A percentile compares a stretch with the other conserved stretches of the same genome.
Evolutionary conservation across 1,140 invertebrate species (phyloP).

Genomic region (Dysdera silvatica): DNA sequence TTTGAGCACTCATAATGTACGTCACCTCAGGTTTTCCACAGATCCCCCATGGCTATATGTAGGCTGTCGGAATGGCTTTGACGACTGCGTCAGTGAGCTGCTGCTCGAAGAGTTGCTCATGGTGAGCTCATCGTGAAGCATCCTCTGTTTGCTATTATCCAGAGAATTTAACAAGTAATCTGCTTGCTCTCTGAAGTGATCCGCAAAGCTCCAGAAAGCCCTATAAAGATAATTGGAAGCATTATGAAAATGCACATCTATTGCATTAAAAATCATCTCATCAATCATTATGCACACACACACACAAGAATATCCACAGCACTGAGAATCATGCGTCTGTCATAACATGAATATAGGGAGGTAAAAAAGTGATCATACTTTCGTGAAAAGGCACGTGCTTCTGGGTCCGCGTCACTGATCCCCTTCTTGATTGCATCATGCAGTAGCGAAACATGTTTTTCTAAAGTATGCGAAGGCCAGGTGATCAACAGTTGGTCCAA

Average conservation of each 20-base stretch:
- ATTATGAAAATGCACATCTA: background rate
- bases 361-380: conserved; percentile 39
- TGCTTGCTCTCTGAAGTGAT: conserved; percentile 82
- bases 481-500: conserved; percentile 71
- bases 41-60: conserved; percentile 33
- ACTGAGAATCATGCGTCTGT: too few species aligned
- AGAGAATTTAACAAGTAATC: conserved; percentile 72
- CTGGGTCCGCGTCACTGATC: conserved; percentile 82
- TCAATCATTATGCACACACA: background rate
- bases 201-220: conserved; percentile 81
- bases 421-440: conserved; percentile 81
- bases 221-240: conserved; percentile 47
- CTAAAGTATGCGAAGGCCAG: conserved; percentile 73
- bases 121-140: conserved; percentile 57
- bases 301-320: background rate
- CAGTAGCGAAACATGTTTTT: conserved; percentile 66
- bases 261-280: background rate
- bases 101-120: conserved; percentile 46
- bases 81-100: conserved; percentile 37
- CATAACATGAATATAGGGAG: too few species aligned
- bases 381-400: conserved; percentile 57
- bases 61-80: conserved; percentile 3
- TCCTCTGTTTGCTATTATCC: conserved; percentile 74
- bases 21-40: conserved; percentile 34
- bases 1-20: too few species aligned